Evolutionary conservation across 2,113 vertebrate genomes (phyloP), one percentile per base, ranked within the genome.

Genomic region (Ailurus styani): DNA sequence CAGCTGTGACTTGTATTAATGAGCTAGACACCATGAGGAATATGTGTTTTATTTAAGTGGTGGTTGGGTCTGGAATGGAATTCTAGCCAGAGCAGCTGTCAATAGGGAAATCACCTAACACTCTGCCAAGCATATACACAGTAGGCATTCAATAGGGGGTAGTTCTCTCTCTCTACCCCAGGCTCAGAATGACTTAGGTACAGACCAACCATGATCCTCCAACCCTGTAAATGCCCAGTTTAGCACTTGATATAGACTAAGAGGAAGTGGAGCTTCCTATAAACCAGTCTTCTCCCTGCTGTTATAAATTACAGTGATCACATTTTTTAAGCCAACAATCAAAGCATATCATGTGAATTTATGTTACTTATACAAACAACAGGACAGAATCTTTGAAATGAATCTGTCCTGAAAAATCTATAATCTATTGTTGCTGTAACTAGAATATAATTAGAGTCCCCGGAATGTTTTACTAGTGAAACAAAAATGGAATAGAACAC

Each of bases 1-100:
- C 90, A 96, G 91, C 90, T 96, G 81, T 81, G 96, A 87, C 75
- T 90, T 79, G 21, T 96, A 90, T 91, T 97, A 97, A 97, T 93
- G 94, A 98, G 92, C 64, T 81, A 93, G 84, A 72, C 57, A 40
- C 27, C 42, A 15, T 18, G 68, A 96, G 83, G 84, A 87, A 81
- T 92, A 87, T 15, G 17, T 85, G 18, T 54, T 93, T 97, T 95
- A 90, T 86, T 95, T 95, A 91, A 95, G 68, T 60, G 31, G 93
- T 68, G 21, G 20, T 57, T 95, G 86, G 73, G 93, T 87, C 81
- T 95, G 29, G 66, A 17, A 82, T 47, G 57, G 34, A 91, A 96
- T 87, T 92, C 60, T 95, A 95, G 72, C 90, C 50, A 96, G 62
- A 96, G 45, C 70, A 93, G 84, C 87, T 97, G 87, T 90, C 72